phyloP scores from a whole-genome alignment of 2,797 vertebrate genomes.

The Ciconia nigra region DNA sequence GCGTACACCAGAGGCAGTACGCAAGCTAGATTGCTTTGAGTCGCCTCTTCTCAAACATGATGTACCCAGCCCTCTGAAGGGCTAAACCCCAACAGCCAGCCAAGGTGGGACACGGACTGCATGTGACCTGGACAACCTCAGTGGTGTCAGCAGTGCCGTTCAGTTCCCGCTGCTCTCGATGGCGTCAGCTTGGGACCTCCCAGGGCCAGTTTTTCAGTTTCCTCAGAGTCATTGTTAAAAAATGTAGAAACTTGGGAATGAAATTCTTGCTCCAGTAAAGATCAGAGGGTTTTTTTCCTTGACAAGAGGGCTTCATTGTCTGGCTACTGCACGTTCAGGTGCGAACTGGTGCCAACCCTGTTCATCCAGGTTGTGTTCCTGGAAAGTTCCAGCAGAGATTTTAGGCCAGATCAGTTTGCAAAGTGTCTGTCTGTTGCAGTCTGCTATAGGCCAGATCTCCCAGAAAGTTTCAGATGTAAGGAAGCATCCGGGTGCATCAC shows the following conservation, averaged over 20 bases:
- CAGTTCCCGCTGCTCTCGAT: not conserved
- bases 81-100: not conserved
- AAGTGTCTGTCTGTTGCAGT: not conserved
- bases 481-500: not conserved
- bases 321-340: not conserved
- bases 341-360: not conserved
- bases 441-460: not conserved
- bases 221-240: not conserved
- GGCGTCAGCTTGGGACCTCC: not conserved
- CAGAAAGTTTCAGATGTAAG: not conserved
- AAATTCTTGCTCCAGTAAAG: not conserved
- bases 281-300: not conserved
- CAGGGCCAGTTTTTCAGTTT: not conserved
- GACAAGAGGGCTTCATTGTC: not conserved
- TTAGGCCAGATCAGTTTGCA: not conserved
- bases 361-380: not conserved
- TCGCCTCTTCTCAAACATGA: fast-evolving
- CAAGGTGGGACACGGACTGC: not conserved
- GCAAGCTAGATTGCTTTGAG: not conserved
- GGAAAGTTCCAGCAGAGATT: not conserved
- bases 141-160: not conserved
- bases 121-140: not conserved
- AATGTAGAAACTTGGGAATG: not conserved
- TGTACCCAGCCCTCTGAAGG: not conserved
- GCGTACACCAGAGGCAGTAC: not conserved